Evolutionary conservation across 30 jellyfish, hydroid and myxozoan species (phyloP), one percentile per base, ranked within the genome.

Genomic region (Pseudorhiza aurosa): DNA sequence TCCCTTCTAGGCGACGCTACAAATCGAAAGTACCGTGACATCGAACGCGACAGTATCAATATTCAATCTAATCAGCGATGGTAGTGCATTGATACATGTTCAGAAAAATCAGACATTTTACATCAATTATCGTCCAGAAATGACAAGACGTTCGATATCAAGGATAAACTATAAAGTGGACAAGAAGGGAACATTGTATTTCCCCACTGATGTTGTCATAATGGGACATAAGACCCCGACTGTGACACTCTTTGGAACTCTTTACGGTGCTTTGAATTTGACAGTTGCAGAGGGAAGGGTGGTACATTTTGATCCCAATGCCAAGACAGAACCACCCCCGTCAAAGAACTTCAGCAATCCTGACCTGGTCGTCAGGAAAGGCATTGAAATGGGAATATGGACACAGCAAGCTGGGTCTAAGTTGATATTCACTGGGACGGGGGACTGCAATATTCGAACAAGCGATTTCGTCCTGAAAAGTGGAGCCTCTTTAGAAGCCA

Each of bases 141-240:
- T 58, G 73, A 81, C 92, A 51, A 75, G 92, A 4, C 77, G 85
- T 1, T 81, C 92, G 12, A 65, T 67, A 39, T 49, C 85, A 19
- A 67, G 53, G 33, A 36, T 68, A 21, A 64, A 81, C 33, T 81
- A 65, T 68, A 73, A 50, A 19, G 62, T 81, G 14, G 85, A 68
- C 2, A 35, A 46, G 33, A 6, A 36, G 53, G 85, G 69, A 14
- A 40, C 30, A 6, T 55, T 81, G 63, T 68, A 10, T 28, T 56
- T 81, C 28, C 85, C 92, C 25, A 64, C 85, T 37, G 92, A 81
- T 24, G 65, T 65, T 37, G 57, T 56, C 8, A 28, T 81, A 14
- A 33, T 65, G 68, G 92, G 92, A 11, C 49, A n/a, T 8, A 57
- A 59, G 0, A 51, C 58, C 9, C 92, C 92, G 2, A 79, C 92